Conservation (phyloP, 2,888 invertebrate genomes). For the Ophioninae sp. region DNA sequence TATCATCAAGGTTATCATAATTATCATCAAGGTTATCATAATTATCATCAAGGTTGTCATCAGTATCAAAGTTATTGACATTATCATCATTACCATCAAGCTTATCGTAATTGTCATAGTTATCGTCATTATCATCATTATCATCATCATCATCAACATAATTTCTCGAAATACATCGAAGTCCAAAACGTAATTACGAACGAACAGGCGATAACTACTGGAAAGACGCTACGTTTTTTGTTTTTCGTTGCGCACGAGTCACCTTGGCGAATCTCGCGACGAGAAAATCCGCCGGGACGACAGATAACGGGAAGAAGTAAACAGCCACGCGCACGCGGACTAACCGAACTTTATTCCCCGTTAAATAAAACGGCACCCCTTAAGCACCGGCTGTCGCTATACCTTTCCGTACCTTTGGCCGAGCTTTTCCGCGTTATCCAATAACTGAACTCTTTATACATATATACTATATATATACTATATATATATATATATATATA, state of each 20-base stretch:
- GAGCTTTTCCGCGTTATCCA: conserved; percentile 56
- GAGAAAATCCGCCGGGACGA: conserved; percentile 34
- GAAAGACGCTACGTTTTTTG: conserved; percentile 41
- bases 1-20: too few species aligned
- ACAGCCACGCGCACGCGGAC: conserved; percentile 24
- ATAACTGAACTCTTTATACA: conserved; percentile 48
- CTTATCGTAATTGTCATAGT: not conserved
- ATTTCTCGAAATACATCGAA: conserved; percentile 26
- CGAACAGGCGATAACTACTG: conserved; percentile 6
- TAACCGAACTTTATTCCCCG: conserved; percentile 70
- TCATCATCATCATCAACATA: not conserved
- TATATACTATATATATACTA: conserved; percentile 8
- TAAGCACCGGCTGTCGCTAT: conserved; percentile 66
- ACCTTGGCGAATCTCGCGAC: conserved; percentile 26
- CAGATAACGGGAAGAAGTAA: conserved; percentile 19
- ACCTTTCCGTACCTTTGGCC: conserved; percentile 59
- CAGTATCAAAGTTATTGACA: too few species aligned
- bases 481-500: not conserved
- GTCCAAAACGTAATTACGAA: not conserved
- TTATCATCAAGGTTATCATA: too few species aligned
- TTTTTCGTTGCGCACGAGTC: conserved; percentile 1
- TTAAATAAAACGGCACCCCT: conserved; percentile 73
- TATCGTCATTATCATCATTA: not conserved
- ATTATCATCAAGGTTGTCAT: too few species aligned
- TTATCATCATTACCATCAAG: not conserved